These are phyloP conservation scores for Corvus cornix DNA, from an alignment of 2,113 vertebrate genomes.

Conservation along the genomic window DNA sequence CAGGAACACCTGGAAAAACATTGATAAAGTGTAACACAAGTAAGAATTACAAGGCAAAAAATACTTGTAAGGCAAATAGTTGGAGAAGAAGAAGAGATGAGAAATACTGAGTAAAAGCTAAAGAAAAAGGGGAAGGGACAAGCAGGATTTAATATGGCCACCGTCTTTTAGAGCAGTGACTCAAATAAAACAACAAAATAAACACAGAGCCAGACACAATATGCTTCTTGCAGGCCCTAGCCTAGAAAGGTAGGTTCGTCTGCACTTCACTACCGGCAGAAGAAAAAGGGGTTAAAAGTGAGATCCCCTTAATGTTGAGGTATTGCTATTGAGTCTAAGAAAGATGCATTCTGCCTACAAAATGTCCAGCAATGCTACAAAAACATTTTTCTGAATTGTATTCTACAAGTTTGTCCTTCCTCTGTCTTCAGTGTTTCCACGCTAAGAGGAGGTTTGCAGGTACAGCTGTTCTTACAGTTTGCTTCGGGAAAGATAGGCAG, in stretches of 20 bases:
- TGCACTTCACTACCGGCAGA: background rate
- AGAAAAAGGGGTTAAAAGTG: background rate
- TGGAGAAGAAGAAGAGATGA: background rate
- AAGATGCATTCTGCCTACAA: background rate
- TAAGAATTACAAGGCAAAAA: background rate
- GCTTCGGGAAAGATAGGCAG: background rate
- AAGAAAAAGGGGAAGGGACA: background rate
- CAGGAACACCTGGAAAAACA: constrained; percentile 77
- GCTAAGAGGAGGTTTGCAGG: background rate
- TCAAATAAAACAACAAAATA: background rate
- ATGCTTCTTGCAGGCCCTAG: background rate
- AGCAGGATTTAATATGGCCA: background rate
- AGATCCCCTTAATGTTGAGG: background rate
- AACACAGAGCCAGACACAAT: background rate
- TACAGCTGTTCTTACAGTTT: background rate
- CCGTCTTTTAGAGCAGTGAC: background rate
- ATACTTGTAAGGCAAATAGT: background rate
- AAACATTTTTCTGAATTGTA: background rate
- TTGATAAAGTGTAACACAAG: background rate
- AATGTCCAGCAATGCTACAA: background rate
- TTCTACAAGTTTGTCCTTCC: background rate
- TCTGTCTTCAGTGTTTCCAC: background rate
- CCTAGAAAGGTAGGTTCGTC: background rate
- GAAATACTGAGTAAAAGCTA: background rate
- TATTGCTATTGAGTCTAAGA: background rate